phyloP scores from a whole-genome alignment of 2,113 vertebrate species.

The Salminus brasiliensis region DNA sequence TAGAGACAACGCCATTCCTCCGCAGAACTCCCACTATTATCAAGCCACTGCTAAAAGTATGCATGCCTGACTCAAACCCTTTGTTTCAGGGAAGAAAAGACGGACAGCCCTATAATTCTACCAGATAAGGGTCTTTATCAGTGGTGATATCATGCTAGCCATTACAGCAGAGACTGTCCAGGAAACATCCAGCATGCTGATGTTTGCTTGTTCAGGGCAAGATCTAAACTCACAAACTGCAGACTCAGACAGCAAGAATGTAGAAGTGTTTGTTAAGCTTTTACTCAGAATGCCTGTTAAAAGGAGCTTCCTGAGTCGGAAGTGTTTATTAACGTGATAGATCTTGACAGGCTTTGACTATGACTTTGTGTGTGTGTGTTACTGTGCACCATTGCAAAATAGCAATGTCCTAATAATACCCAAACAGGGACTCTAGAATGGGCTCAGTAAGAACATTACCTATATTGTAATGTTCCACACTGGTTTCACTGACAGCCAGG shows the following conservation, averaged over 20 bases:
- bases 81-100: not conserved
- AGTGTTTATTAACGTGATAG: conserved; percentile 40
- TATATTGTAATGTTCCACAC: conserved; percentile 28
- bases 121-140: not conserved
- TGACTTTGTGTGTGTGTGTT: conserved; percentile 31
- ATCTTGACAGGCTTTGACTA: conserved; percentile 29
- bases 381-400: conserved; percentile 35
- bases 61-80: not conserved
- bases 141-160: not conserved
- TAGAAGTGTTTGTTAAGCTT: conserved; percentile 39
- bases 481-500: conserved; percentile 25
- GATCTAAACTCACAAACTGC: conserved; percentile 23
- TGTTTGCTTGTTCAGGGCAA: conserved; percentile 13
- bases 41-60: not conserved
- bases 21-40: not conserved
- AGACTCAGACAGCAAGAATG: conserved; percentile 23
- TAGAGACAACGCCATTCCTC: not conserved
- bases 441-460: conserved; percentile 27
- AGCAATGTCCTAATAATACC: conserved; percentile 24
- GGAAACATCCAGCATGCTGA: conserved; percentile 21
- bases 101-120: conserved; percentile 1
- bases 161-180: not conserved
- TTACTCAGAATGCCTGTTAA: conserved; percentile 43
- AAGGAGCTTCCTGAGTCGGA: conserved; percentile 24
- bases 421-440: conserved; percentile 17